Evolutionary conservation across 1,140 invertebrate genomes (phyloP), one percentile per base, ranked within the genome.

Genomic region (Calycopis cecrops): DNA sequence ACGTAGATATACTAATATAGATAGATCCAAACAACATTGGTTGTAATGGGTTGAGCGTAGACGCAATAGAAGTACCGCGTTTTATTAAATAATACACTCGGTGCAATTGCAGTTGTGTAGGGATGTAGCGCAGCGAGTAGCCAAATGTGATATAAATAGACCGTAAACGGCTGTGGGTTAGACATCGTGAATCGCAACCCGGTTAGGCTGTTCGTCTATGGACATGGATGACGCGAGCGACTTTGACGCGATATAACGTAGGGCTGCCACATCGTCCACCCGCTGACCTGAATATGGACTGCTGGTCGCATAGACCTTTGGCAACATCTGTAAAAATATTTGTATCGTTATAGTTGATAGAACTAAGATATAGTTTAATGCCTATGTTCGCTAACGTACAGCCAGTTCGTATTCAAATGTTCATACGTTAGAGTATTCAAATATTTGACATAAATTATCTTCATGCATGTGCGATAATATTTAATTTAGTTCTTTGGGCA

Each of bases 141-240:
- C 63, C 63, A 60, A 69, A 71, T 67, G 62, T 48, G 57, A 54
- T 71, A 71, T 71, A 71, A 71, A 71, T 71, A 71, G 69, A 62
- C 47, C 47, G 58, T 52, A 65, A 58, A 65, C 60, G 60, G 54
- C 42, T 61, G 62, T 67, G 64, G 51, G 63, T 68, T 63, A 68
- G 67, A 66, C 62, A n/a, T n/a, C n/a, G 56, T 55, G 62, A 28
- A 28, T 28, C 40, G 61, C 71, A 73, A 74, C 74, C 74, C 63
- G 73, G 71, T 77, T 79, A 70, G 62, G 57, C 58, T 68, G 60
- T 66, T 76, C 67, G 59, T 6, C 14, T 9, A 44, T 17, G 6
- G 16, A 9, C 40, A 17, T 44, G 8, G 40, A 17, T 4, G 40
- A 4, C 6, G 40, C 14, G 14, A 8, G 40, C 40, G 40, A 44